phyloP scores from a whole-genome alignment of 1,140 invertebrate genomes.

The Sesamia nonagrioides region DNA sequence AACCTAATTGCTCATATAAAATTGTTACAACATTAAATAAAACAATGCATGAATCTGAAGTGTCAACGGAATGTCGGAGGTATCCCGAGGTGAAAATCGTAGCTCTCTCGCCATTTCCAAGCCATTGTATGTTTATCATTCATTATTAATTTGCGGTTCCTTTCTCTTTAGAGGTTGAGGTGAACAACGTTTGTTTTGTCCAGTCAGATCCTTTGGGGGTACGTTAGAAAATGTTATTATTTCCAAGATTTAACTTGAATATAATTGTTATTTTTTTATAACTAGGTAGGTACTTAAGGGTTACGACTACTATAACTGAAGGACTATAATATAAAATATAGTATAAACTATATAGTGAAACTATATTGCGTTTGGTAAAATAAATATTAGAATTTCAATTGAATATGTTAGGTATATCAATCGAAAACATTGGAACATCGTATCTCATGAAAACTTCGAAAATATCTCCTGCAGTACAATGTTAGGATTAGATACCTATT shows the following conservation, averaged over 20 bases:
- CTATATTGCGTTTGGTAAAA: too few species aligned
- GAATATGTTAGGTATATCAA: too few species aligned
- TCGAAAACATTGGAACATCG: neutral
- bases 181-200: constrained; percentile 25
- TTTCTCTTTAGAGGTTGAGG: neutral
- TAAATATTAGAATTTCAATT: too few species aligned
- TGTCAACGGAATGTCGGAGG: constrained; percentile 35
- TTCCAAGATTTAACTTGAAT: constrained; percentile 1
- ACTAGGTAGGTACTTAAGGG: too few species aligned
- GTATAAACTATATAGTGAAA: too few species aligned
- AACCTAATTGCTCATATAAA: constrained; percentile 14
- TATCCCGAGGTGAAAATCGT: constrained; percentile 21
- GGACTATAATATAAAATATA: too few species aligned
- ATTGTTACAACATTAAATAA: constrained; percentile 18
- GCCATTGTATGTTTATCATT: constrained; percentile 31
- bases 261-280: neutral
- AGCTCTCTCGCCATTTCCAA: constrained; percentile 11
- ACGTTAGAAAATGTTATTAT: constrained; percentile 12
- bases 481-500: neutral
- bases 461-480: constrained; percentile 4
- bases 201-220: neutral
- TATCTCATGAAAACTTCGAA: neutral
- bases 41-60: constrained; percentile 21
- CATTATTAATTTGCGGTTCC: constrained; percentile 24
- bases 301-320: too few species aligned